Evolutionary conservation across 1,140 invertebrate species (phyloP), one percentile per base, ranked within the genome.

Genomic region (Caenorhabditis inopinata): DNA sequence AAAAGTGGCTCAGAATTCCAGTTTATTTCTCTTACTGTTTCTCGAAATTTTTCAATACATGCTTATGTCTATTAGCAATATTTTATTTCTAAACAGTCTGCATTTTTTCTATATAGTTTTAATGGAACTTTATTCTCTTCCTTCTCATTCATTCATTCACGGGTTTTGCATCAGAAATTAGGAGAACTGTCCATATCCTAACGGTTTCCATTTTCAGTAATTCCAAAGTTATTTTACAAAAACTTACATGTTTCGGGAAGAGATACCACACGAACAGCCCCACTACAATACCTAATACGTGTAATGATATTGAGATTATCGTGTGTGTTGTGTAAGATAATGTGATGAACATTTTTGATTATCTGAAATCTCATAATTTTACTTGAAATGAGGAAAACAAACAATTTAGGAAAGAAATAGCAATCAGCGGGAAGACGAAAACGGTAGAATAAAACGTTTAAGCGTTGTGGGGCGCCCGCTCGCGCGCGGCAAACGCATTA

Each of bases 191-290:
- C n/a, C n/a, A n/a, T n/a, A n/a, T n/a, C n/a, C n/a, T n/a, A n/a
- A n/a, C n/a, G n/a, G n/a, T n/a, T n/a, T n/a, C n/a, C n/a, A n/a
- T n/a, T n/a, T n/a, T n/a, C n/a, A n/a, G n/a, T n/a, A n/a, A n/a
- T n/a, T n/a, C n/a, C n/a, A n/a, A n/a, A n/a, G n/a, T n/a, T n/a
- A 42, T 42, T 42, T 14, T 42, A 42, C 38, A 27, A 53, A 53
- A 79, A 82, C 84, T 74, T 79, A 85, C 84, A 81, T 85, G 85
- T 76, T 83, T 51, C 5, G 84, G 84, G 48, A 85, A 85, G 5
- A 85, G 32, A 46, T 85, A 85, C 84, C 84, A 85, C 14, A 85
- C 85, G 51, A 78, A 85, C 9, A 85, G 80, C 12, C 84, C 84
- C 12, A 78, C 78, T 7, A 48, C 85, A 23, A 85, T 74, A 46